Percentiles rank a stretch among this genome's conserved stretches.
Evolutionary conservation across 2,888 invertebrate species (phyloP).

Genomic region (Athripsodes cinereus): DNA sequence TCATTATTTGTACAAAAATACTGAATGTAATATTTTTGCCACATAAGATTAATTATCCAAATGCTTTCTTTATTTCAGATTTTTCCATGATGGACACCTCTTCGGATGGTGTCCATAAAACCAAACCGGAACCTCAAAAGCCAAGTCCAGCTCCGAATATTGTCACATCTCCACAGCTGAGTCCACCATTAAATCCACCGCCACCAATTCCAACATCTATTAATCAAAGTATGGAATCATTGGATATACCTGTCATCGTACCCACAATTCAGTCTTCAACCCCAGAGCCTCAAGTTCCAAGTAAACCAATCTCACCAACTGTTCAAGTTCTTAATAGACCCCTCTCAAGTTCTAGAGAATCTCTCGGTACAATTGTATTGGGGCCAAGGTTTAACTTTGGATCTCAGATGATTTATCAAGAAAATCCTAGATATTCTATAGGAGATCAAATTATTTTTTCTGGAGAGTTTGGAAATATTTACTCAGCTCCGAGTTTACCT

Average conservation of each 20-base stretch:
- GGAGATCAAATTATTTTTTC: background rate
- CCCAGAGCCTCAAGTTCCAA: background rate
- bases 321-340: background rate
- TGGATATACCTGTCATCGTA: background rate
- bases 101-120: constrained; percentile 5
- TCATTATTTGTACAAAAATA: background rate
- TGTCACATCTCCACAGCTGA: background rate
- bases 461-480: background rate
- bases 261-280: background rate
- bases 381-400: background rate
- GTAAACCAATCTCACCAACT: background rate
- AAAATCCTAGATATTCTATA: background rate
- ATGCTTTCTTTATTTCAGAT: constrained; percentile 7
- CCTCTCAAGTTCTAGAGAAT: background rate
- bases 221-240: background rate
- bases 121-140: background rate
- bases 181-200: background rate
- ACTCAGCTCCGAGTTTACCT: background rate
- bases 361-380: background rate
- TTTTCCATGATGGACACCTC: constrained; percentile 15
- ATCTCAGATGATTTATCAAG: constrained; percentile 1
- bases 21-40: too few relatives aligned
- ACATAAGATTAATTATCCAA: too few relatives aligned
- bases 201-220: background rate
- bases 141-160: background rate